Base-by-base conservation (phyloP, 2,888 invertebrate genomes). In the Cheilosia scutellata region DNA sequence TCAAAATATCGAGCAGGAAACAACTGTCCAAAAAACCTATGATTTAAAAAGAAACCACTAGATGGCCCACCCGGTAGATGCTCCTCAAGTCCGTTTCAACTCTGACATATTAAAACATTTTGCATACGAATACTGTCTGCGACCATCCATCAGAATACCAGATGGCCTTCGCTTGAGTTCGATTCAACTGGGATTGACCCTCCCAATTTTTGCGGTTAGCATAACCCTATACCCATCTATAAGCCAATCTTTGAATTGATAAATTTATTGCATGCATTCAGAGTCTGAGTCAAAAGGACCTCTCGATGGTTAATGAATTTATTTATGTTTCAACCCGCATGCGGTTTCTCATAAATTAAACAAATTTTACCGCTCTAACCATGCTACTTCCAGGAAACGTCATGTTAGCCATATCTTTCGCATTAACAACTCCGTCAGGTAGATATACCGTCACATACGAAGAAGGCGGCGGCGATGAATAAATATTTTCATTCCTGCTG, bases 401-500 rank as follows among this genome's bases (percentile, higher is more conserved):
- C 62, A 55, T 40, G 33, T 57, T 55, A 16, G 62, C 37, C 60
- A 13, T 70, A 55, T 37, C 53, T 37, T 37, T 62, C 42, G 53
- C 77, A 62, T 77, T 68, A 62, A 49, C 20, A 63, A 70, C 62
- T 47, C 47, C 11, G 74, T 74, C 74, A 74, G 74, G 63, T 63
- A 51, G 16, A n/a, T 9, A 13, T 27, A 16, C 42, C 53, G 37
- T 2, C 57, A 5, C 29, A 7, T 2, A 3, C 16, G n/a, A 60
- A 49, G 5, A 37, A 27, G 6, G 13, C 49, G 5, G 13, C 49
- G 5, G 47, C 16, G 47, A 16, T 47, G 5, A 2, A 6, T 4
- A 9, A 6, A 31, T 5, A 1, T 37, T 20, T 20, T 37, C 25
- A 42, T 27, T 51, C 51, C 33, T 13, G 29, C 42, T 68, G 16